phyloP scores from a whole-genome alignment of 2,888 invertebrate genomes.

The Diplazon laetatorius region DNA sequence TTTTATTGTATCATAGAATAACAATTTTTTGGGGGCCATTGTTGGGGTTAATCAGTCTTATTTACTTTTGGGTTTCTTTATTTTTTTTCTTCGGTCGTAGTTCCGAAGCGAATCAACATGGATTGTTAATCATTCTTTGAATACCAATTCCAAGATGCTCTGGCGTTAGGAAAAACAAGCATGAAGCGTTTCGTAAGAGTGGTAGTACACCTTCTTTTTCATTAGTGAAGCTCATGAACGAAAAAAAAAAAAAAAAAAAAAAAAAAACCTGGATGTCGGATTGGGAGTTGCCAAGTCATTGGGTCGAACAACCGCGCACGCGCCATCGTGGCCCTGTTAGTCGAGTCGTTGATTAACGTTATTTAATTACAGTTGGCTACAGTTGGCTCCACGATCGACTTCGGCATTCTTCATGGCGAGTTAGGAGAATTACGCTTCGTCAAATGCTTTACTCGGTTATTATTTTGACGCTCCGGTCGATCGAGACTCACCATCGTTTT shows the following conservation, averaged over 20 bases:
- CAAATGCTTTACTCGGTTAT: conserved; percentile 21
- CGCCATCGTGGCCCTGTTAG: conserved; percentile 34
- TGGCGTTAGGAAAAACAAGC: conserved; percentile 3
- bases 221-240: conserved; percentile 40
- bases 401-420: conserved; percentile 44
- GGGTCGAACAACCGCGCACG: conserved; percentile 47
- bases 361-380: conserved; percentile 65
- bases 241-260: background rate
- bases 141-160: too few species aligned
- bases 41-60: too few species aligned
- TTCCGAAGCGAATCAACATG: too few species aligned
- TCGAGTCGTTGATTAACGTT: conserved; percentile 55
- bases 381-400: conserved; percentile 48
- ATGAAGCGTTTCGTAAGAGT: conserved; percentile 8
- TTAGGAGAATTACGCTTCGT: conserved; percentile 36
- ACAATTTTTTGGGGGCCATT: too few species aligned
- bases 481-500: background rate
- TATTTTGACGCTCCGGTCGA: background rate
- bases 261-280: conserved; percentile 23
- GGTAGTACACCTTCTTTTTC: conserved; percentile 24
- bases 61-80: too few species aligned
- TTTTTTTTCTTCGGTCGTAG: too few species aligned
- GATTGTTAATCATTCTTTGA: too few species aligned
- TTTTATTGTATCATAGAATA: too few species aligned
- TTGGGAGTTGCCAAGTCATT: conserved; percentile 45